Evolutionary conservation across 2,797 vertebrate species (phyloP).

Genomic region (Parambassis ranga): DNA sequence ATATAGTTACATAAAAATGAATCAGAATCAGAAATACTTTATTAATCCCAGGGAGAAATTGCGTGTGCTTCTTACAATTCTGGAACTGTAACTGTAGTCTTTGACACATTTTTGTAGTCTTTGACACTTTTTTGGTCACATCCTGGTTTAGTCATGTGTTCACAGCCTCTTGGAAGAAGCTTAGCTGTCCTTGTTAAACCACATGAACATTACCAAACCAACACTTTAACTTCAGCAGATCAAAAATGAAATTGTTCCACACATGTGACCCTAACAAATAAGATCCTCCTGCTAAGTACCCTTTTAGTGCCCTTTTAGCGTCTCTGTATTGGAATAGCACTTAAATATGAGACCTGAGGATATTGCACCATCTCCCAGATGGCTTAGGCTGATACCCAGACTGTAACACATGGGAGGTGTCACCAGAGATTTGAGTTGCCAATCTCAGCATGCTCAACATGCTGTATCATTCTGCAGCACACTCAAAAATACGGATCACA

Average conservation of each 20-base stretch:
- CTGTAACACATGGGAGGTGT: conserved; percentile 49
- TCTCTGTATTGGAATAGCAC: conserved; percentile 28
- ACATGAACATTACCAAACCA: background rate
- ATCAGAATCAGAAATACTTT: too few relatives aligned
- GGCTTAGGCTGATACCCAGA: conserved; percentile 40
- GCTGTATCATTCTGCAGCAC: conserved; percentile 22
- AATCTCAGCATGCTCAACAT: conserved; percentile 35
- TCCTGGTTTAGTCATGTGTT: too few relatives aligned
- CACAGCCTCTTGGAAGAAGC: too few relatives aligned
- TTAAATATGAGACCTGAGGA: conserved; percentile 29
- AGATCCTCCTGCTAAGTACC: conserved; percentile 7
- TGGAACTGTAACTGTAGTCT: too few relatives aligned
- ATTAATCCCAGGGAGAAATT: too few relatives aligned
- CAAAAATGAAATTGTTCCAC: too few relatives aligned
- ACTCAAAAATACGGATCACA: conserved; percentile 34
- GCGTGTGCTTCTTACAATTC: too few relatives aligned
- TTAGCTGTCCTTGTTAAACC: too few relatives aligned
- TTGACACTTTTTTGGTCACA: too few relatives aligned
- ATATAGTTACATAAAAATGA: too few relatives aligned
- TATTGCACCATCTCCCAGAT: conserved; percentile 46
- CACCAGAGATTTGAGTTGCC: conserved; percentile 46
- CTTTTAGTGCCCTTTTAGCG: conserved; percentile 13
- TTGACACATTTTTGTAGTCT: too few relatives aligned
- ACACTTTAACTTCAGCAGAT: background rate
- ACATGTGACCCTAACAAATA: conserved; percentile 13